phyloP scores from a whole-genome alignment of 2,888 invertebrate species.

The Piscicola geometra region DNA sequence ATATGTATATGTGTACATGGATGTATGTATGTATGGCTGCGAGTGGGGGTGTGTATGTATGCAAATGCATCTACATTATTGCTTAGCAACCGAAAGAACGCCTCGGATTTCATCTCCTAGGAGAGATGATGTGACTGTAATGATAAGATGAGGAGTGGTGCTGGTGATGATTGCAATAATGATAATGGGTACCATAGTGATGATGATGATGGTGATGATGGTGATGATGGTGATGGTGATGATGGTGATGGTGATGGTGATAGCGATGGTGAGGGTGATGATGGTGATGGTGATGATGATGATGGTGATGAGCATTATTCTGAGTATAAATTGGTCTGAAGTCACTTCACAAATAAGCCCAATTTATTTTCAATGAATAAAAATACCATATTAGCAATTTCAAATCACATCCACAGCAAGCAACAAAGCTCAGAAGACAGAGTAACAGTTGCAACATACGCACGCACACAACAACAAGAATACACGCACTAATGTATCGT shows the following conservation, averaged over 20 bases:
- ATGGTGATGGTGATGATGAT: conserved; percentile 11
- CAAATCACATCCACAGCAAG: no score
- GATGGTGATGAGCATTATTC: background rate
- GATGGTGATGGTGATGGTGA: conserved; percentile 19
- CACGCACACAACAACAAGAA: no score
- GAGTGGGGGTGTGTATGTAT: conserved; percentile 2
- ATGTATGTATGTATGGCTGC: conserved; percentile 9
- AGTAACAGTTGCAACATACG: no score
- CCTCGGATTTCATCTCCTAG: no score
- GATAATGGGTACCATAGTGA: conserved; percentile 14
- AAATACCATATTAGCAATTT: no score
- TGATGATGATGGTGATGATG: conserved; percentile 21
- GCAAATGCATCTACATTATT: background rate
- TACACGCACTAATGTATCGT: no score
- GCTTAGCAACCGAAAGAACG: no score
- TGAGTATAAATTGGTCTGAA: background rate
- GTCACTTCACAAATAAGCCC: no score
- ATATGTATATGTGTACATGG: conserved; percentile 9
- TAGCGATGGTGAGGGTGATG: conserved; percentile 2
- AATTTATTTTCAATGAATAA: no score
- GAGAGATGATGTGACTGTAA: conserved; percentile 2
- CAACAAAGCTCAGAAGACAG: no score
- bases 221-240: conserved; percentile 4
- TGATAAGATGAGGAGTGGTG: background rate
- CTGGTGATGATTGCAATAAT: background rate